phyloP scores from a whole-genome alignment of 1,140 invertebrate genomes.

The Pogonus chalceus region DNA sequence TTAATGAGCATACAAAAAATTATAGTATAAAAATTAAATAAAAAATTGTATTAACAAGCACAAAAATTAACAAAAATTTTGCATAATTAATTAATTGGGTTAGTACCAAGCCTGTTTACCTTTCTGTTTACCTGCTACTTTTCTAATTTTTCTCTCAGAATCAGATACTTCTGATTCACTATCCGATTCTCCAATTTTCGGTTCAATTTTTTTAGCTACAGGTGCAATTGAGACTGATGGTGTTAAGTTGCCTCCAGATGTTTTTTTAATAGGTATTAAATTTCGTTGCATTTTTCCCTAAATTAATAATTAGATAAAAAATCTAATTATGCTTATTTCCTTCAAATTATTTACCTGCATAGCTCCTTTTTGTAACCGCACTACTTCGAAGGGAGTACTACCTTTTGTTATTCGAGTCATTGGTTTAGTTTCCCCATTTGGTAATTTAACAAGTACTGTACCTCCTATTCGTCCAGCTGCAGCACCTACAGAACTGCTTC shows the following conservation, averaged over 20 bases:
- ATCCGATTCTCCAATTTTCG: background rate
- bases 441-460: conserved; percentile 53
- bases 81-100: no score
- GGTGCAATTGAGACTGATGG: conserved; percentile 44
- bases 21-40: no score
- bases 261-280: conserved; percentile 18
- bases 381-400: conserved; percentile 34
- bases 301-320: background rate
- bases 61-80: no score
- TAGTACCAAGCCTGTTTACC: no score
- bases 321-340: background rate
- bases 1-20: no score
- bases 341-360: background rate
- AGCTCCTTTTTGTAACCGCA: conserved; percentile 29
- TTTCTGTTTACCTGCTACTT: conserved; percentile 29
- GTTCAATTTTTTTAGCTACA: conserved; percentile 29
- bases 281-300: conserved; percentile 12
- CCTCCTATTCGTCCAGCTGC: conserved; percentile 32
- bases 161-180: background rate
- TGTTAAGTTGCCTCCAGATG: conserved; percentile 33
- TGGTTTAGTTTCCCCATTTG: conserved; percentile 45
- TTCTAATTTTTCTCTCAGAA: conserved; percentile 16
- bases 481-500: conserved; percentile 18
- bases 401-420: conserved; percentile 30
- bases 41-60: no score